Evolutionary conservation across 2,113 vertebrate genomes (phyloP).

Genomic region (Ramphastos sulfuratus): DNA sequence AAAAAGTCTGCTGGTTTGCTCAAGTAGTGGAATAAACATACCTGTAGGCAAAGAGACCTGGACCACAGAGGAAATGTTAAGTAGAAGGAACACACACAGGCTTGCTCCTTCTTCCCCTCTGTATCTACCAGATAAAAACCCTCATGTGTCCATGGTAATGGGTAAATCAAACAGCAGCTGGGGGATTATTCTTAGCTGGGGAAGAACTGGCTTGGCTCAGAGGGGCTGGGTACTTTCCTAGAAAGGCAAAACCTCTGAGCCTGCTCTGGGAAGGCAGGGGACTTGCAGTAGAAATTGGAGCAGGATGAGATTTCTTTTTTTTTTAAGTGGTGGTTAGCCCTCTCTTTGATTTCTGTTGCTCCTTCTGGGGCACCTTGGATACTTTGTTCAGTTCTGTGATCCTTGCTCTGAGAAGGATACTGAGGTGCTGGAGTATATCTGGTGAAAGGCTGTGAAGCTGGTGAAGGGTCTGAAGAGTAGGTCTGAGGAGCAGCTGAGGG

Average conservation of each 20-base stretch:
- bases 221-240: slow-evolving; percentile 13
- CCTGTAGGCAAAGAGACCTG: slow-evolving; percentile 59
- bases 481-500: too few species aligned
- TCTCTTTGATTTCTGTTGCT: background rate
- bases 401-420: too few species aligned
- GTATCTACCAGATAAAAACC: slow-evolving; percentile 7
- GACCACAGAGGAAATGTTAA: slow-evolving; percentile 72
- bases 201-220: background rate
- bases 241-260: slow-evolving; percentile 47
- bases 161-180: slow-evolving; percentile 62
- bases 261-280: background rate
- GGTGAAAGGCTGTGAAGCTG: too few species aligned
- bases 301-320: background rate
- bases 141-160: slow-evolving; percentile 2
- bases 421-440: too few species aligned
- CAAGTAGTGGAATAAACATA: slow-evolving; percentile 71
- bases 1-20: slow-evolving; percentile 75
- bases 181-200: slow-evolving; percentile 54
- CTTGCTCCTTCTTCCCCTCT: background rate
- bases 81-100: slow-evolving; percentile 45
- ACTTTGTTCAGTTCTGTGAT: too few species aligned
- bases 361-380: background rate
- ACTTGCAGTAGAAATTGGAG: background rate
- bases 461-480: too few species aligned
- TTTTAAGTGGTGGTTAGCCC: background rate